Percentiles rank a stretch among this genome's conserved stretches.
Conservation (phyloP, 2,113 vertebrate genomes). For the Semicossyphus pulcher region DNA sequence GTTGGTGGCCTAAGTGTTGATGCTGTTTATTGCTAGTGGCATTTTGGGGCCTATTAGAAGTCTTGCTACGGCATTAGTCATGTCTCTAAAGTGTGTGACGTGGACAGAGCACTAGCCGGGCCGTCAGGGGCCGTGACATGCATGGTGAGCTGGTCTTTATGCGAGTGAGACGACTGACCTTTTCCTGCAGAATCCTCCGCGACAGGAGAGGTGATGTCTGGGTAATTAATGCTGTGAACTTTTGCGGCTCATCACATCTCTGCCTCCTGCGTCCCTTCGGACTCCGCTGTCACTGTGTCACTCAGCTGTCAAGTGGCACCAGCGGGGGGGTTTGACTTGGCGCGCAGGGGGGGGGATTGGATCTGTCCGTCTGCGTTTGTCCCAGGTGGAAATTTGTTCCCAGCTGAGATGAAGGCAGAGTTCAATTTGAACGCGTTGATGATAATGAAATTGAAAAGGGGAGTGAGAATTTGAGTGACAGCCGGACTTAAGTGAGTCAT, state of each 20-base stretch:
- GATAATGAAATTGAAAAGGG: constrained; percentile 42
- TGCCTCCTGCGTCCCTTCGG: background rate
- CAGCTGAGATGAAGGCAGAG: constrained; percentile 24
- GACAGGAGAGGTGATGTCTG: constrained; percentile 61
- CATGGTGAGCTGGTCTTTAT: constrained; percentile 65
- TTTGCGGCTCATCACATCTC: constrained; percentile 31
- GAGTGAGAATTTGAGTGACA: constrained; percentile 25
- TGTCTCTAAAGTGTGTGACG: constrained; percentile 57
- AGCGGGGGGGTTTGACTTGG: constrained; percentile 14
- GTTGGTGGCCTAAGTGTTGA: constrained; percentile 20
- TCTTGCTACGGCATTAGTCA: constrained; percentile 70
- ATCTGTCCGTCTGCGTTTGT: constrained; percentile 30
- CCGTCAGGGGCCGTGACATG: constrained; percentile 57
- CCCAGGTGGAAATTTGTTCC: constrained; percentile 34
- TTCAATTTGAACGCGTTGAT: constrained; percentile 25
- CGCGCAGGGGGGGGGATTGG: constrained; percentile 7
- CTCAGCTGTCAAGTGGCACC: constrained; percentile 46
- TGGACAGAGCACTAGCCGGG: constrained; percentile 42
- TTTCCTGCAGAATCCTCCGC: constrained; percentile 60
- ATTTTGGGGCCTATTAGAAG: constrained; percentile 62
- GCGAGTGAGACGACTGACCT: constrained; percentile 74
- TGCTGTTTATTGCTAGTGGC: constrained; percentile 51
- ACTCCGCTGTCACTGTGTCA: constrained; percentile 30
- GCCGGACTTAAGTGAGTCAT: constrained; percentile 15
- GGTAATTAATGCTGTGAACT: constrained; percentile 71